Conservation (phyloP, 2,888 invertebrate genomes). For the Scaptomyza reducta region DNA sequence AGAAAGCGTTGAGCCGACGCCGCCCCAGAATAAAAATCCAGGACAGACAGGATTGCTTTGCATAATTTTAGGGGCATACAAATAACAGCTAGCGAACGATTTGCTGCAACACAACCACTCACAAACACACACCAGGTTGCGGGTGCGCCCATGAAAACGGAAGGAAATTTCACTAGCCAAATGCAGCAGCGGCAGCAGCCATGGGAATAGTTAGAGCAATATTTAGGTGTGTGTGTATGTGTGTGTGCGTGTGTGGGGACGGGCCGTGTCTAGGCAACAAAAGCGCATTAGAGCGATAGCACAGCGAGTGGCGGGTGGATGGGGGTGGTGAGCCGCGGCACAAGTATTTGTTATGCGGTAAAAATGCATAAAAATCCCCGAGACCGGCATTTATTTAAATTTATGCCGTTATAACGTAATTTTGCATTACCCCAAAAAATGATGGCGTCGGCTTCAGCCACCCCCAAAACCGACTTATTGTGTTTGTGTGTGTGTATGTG, state of each 20-base stretch:
- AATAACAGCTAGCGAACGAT: slow-evolving; percentile 69
- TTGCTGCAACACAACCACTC: slow-evolving; percentile 19
- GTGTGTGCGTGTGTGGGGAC: slow-evolving; percentile 4
- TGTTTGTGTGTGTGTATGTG: slow-evolving; percentile 38
- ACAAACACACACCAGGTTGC: slow-evolving; percentile 25
- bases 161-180: slow-evolving; percentile 79
- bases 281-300: slow-evolving; percentile 73
- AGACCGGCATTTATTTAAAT: slow-evolving; percentile 85
- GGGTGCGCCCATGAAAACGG: slow-evolving; percentile 62
- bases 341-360: slow-evolving; percentile 83
- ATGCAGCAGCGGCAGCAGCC: slow-evolving; percentile 61
- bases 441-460: slow-evolving; percentile 62
- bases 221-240: neutral
- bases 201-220: slow-evolving; percentile 30
- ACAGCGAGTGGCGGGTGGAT: neutral
- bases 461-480: slow-evolving; percentile 59
- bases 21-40: slow-evolving; percentile 18
- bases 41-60: slow-evolving; percentile 73
- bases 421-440: slow-evolving; percentile 81
- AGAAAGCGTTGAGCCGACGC: slow-evolving; percentile 52
- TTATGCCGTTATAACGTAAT: slow-evolving; percentile 84
- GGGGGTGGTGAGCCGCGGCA: slow-evolving; percentile 41
- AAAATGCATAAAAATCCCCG: slow-evolving; percentile 84
- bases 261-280: slow-evolving; percentile 57
- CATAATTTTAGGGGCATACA: slow-evolving; percentile 77